These are phyloP conservation scores for Bambusicola thoracicus DNA, from an alignment of 2,113 vertebrate genomes.

Conservation along the genomic window DNA sequence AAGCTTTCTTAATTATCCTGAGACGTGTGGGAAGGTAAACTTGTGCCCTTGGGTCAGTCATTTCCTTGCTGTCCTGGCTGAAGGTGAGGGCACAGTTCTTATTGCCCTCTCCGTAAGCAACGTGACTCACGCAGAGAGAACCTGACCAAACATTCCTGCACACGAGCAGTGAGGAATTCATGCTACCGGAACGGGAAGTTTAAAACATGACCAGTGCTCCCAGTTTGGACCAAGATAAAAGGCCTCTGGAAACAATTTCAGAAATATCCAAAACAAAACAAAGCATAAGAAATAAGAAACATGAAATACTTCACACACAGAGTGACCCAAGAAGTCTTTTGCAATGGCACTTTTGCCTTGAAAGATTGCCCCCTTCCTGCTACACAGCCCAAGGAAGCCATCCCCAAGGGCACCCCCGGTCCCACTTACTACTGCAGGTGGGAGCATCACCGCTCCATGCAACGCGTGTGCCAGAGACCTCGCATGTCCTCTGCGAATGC, in stretches of 20 bases:
- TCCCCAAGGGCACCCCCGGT: not conserved
- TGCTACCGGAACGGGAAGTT: not conserved
- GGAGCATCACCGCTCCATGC: slow-evolving; percentile 45
- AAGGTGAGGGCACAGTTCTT: not conserved
- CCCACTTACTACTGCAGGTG: slow-evolving; percentile 50
- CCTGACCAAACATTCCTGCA: not conserved
- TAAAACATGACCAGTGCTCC: not conserved
- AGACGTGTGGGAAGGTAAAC: not conserved
- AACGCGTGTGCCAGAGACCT: slow-evolving; percentile 25
- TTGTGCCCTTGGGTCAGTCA: not conserved
- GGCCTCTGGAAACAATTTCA: not conserved
- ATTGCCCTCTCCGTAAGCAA: not conserved
- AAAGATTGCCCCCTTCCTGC: not conserved
- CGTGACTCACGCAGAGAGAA: not conserved
- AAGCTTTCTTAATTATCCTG: not conserved
- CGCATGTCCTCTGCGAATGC: slow-evolving; percentile 30
- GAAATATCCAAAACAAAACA: not conserved
- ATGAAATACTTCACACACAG: not conserved
- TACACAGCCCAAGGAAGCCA: not conserved
- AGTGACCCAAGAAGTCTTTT: not conserved
- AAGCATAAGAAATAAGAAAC: not conserved
- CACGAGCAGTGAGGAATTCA: not conserved
- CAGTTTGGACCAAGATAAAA: not conserved
- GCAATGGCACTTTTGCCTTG: not conserved
- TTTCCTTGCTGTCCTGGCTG: not conserved